phyloP scores from a whole-genome alignment of 2,113 vertebrate species.

The Ornithorhynchus anatinus region DNA sequence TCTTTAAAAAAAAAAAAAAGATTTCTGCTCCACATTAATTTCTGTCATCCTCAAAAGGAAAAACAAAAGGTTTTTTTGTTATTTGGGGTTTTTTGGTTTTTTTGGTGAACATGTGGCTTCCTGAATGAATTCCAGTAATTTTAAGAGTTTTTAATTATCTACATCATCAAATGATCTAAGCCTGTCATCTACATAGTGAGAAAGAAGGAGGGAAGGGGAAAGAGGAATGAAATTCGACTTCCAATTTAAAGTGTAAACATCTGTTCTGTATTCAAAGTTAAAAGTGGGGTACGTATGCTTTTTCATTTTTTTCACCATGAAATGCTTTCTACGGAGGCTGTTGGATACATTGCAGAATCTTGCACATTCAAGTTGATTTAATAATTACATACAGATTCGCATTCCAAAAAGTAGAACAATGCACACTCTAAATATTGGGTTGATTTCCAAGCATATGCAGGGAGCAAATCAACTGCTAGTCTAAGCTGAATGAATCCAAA shows the following conservation, averaged over 20 bases:
- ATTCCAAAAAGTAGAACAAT: neutral
- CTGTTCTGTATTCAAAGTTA: conserved; percentile 26
- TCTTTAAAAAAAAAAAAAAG: conserved; percentile 9
- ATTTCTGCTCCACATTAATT: neutral
- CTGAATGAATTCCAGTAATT: conserved; percentile 45
- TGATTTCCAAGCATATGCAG: neutral
- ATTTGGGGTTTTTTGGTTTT: no score
- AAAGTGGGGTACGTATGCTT: conserved; percentile 7
- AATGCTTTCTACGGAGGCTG: conserved; percentile 33
- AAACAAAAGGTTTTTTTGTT: no score
- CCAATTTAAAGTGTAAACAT: conserved; percentile 37
- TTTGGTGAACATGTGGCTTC: conserved; percentile 38
- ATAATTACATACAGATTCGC: neutral
- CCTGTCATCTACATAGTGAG: conserved; percentile 17
- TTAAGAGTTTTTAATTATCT: conserved; percentile 53
- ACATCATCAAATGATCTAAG: conserved; percentile 18
- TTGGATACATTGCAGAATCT: neutral
- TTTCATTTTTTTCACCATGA: conserved; percentile 3
- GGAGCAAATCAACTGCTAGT: neutral
- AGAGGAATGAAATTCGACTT: conserved; percentile 44
- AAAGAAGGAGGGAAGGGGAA: neutral
- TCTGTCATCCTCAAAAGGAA: conserved; percentile 30
- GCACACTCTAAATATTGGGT: neutral
- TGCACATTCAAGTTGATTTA: neutral
- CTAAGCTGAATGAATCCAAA: neutral